phyloP scores from a whole-genome alignment of 1,140 invertebrate genomes.

The Palaemon carinicauda region DNA sequence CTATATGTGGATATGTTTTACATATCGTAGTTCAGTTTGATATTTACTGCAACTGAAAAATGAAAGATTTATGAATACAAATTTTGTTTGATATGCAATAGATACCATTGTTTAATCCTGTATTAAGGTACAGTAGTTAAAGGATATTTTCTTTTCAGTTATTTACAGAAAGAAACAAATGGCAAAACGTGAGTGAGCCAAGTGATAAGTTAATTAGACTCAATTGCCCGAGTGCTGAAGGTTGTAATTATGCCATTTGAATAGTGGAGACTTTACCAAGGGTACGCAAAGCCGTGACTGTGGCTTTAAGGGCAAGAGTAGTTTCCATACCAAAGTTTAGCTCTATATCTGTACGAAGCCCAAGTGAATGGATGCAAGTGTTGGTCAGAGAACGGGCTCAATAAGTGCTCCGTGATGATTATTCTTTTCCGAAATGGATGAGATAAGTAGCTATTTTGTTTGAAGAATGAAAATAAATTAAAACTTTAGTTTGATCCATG shows the following conservation, averaged over 20 bases:
- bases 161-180: conserved; percentile 49
- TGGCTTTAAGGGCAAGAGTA: conserved; percentile 13
- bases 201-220: not conserved
- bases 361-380: not conserved
- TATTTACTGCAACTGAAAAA: too few relatives aligned
- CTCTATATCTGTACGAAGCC: not conserved
- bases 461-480: too few relatives aligned
- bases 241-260: not conserved
- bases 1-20: not conserved
- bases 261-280: not conserved
- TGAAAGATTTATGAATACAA: too few relatives aligned
- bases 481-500: too few relatives aligned
- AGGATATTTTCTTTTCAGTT: conserved; percentile 2
- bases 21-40: too few relatives aligned
- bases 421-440: too few relatives aligned
- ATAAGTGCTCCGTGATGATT: too few relatives aligned
- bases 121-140: not conserved
- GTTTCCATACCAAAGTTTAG: conserved; percentile 54
- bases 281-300: not conserved
- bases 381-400: too few relatives aligned
- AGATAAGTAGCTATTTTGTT: too few relatives aligned
- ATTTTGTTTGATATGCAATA: not conserved
- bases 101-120: not conserved
- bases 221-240: not conserved
- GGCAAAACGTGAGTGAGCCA: conserved; percentile 46